Evolutionary conservation across 2,113 vertebrate genomes (phyloP).

Genomic region (Strix aluco): DNA sequence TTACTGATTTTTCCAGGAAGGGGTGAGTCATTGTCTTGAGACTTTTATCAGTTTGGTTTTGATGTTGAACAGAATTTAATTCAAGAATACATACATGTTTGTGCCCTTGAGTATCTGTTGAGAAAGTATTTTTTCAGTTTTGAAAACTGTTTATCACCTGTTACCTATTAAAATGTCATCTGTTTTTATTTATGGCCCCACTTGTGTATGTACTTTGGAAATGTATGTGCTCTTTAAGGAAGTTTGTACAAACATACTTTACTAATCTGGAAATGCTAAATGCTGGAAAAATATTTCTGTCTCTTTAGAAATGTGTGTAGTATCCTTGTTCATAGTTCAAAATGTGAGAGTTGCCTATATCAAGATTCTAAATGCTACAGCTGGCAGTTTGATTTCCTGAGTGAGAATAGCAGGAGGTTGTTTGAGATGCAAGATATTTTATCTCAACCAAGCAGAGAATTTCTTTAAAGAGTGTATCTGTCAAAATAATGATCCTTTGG

Average conservation of each 20-base stretch:
- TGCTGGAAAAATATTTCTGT: background rate
- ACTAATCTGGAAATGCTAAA: background rate
- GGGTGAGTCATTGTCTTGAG: constrained; percentile 42
- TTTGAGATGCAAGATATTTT: background rate
- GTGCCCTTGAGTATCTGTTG: background rate
- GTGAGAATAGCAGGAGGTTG: background rate
- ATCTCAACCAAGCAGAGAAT: background rate
- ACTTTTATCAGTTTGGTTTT: constrained; percentile 8
- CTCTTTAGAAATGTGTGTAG: background rate
- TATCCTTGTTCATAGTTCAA: background rate
- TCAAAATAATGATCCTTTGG: background rate
- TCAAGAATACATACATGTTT: background rate
- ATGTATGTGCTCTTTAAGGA: background rate
- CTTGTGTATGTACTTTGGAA: background rate
- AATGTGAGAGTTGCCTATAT: background rate
- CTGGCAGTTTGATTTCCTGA: background rate
- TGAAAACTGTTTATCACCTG: background rate
- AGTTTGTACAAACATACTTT: background rate
- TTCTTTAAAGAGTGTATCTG: background rate
- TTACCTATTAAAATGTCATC: background rate
- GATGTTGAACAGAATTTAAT: background rate
- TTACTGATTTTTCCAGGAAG: constrained; percentile 40
- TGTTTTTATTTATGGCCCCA: background rate
- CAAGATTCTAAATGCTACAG: background rate
- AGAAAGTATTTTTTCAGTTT: background rate